Conservation (phyloP, 1,140 invertebrate genomes). For the Melitaea cinxia region DNA sequence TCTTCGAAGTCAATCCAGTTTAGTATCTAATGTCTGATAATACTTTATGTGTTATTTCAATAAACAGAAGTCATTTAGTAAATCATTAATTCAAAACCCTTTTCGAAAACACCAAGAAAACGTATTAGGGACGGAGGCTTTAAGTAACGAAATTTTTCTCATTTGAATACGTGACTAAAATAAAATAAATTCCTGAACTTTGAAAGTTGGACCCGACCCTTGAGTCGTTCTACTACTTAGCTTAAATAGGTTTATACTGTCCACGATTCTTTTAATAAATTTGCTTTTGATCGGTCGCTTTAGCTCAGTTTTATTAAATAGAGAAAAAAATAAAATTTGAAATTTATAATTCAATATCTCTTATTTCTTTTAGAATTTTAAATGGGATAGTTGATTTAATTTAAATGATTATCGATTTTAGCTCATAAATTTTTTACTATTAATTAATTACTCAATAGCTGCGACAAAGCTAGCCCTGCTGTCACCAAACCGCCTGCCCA, state of each 20-base stretch:
- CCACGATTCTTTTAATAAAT: constrained; percentile 8
- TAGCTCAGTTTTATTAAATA: constrained; percentile 5
- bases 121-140: constrained; percentile 26
- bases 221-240: constrained; percentile 16
- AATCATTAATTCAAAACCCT: constrained; percentile 36
- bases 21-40: background rate
- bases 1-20: too few species aligned
- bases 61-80: constrained; percentile 23
- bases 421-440: too few species aligned
- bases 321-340: background rate
- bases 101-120: constrained; percentile 36
- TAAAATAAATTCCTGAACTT: constrained; percentile 35
- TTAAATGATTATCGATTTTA: too few species aligned
- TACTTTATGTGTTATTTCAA: constrained; percentile 13
- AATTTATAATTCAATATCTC: background rate
- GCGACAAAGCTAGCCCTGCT: too few species aligned
- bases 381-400: too few species aligned
- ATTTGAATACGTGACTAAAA: constrained; percentile 42
- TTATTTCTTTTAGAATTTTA: too few species aligned
- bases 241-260: constrained; percentile 29
- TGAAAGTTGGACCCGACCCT: constrained; percentile 24
- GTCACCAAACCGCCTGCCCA: too few species aligned
- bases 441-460: too few species aligned
- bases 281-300: background rate
- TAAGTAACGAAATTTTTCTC: constrained; percentile 41